phyloP scores from a whole-genome alignment of 2,888 invertebrate species.

The Tachina fera region DNA sequence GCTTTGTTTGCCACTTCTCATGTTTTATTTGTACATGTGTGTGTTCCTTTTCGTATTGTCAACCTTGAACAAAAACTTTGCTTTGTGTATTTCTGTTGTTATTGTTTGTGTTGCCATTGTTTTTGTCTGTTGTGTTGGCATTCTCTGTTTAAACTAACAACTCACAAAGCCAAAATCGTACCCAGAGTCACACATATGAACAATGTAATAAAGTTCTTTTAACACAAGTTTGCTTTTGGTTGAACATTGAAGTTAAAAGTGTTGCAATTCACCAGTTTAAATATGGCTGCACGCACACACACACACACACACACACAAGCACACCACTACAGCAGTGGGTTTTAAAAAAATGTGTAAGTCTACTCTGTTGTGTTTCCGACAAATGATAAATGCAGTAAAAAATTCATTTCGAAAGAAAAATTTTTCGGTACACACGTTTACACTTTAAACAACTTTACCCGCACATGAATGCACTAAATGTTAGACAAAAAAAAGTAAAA shows the following conservation, averaged over 20 bases:
- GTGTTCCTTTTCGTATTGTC: conserved; percentile 50
- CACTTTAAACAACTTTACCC: conserved; percentile 1
- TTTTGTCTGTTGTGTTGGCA: conserved; percentile 20
- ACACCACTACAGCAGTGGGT: neutral
- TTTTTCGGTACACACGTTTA: neutral
- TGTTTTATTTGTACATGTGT: conserved; percentile 17
- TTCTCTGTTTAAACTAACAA: conserved; percentile 9
- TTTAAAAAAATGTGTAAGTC: neutral
- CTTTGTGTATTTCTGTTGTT: conserved; percentile 47
- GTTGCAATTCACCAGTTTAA: conserved; percentile 10
- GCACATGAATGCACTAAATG: neutral
- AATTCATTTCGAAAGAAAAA: neutral
- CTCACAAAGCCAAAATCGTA: conserved; percentile 25
- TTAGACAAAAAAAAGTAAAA: conserved; percentile 16
- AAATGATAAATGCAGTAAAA: neutral
- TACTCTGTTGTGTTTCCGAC: conserved; percentile 7
- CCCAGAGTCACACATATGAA: neutral
- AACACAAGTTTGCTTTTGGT: conserved; percentile 26
- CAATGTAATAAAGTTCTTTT: conserved; percentile 30
- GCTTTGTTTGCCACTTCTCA: neutral
- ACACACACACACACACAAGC: neutral
- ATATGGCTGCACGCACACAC: conserved; percentile 15
- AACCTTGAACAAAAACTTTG: conserved; percentile 67
- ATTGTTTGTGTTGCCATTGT: conserved; percentile 45
- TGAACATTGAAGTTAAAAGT: conserved; percentile 44